Evolutionary conservation across 1,140 invertebrate species (phyloP).

Genomic region (Pseudoatta argentina): DNA sequence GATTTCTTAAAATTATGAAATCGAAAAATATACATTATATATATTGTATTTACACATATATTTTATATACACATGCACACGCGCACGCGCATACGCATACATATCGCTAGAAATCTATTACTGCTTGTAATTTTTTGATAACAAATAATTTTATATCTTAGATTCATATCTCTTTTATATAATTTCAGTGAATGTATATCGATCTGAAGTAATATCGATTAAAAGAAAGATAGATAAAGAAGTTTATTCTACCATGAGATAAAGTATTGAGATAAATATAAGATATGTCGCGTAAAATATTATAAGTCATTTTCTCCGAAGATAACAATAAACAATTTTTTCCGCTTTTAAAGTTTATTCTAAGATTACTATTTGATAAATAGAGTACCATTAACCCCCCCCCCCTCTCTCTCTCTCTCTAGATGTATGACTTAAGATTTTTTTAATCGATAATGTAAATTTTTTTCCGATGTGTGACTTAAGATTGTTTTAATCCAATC

Average conservation of each 20-base stretch:
- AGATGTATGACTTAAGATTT: too few species aligned
- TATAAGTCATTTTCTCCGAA: neutral
- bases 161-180: constrained; percentile 5
- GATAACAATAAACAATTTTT: neutral
- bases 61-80: neutral
- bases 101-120: constrained; percentile 4
- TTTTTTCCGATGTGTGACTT: too few species aligned
- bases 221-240: constrained; percentile 13
- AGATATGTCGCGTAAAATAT: neutral
- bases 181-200: neutral
- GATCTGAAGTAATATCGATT: neutral
- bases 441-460: too few species aligned
- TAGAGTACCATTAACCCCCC: neutral
- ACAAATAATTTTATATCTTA: neutral
- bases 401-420: too few species aligned
- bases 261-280: neutral
- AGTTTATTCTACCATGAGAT: constrained; percentile 23
- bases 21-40: constrained; percentile 64
- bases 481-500: too few species aligned
- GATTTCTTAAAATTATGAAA: constrained; percentile 91
- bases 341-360: neutral
- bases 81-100: too few species aligned
- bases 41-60: too few species aligned
- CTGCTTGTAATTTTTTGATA: neutral
- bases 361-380: neutral